Base-by-base conservation (phyloP, 2,888 invertebrate species). In the Eupelmus urozonus region DNA sequence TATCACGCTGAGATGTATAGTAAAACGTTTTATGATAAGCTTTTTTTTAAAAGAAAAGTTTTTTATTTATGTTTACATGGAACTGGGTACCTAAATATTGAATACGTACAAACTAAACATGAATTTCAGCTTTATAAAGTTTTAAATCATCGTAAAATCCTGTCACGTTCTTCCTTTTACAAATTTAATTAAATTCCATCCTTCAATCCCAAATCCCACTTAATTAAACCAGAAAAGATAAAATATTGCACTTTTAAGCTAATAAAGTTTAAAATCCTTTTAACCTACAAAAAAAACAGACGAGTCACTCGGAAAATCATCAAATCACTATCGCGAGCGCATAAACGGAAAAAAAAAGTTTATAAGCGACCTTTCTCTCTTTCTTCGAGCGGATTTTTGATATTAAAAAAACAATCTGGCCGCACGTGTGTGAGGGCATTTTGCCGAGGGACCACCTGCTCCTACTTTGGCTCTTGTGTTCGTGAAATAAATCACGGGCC, bases 401-500 rank as follows among this genome's bases (percentile, higher is more conserved):
- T 75, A 76, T 67, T 76, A 66, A 66, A 74, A 75, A 75, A 76
- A 72, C 67, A 72, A 72, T 79, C 20, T 65, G 63, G 23, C 18
- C 42, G n/a, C 7, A 55, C 40, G n/a, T 18, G 18, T 25, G 40
- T 23, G 49, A 42, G 49, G 66, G 27, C 55, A 63, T 20, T 55
- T 55, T 51, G 29, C 51, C 5, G 7, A 13, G 45, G 29, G 73
- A 69, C 49, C 77, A 78, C 62, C 78, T 73, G 78, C 66, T 55
- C 18, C 63, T 53, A 63, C 53, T 63, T 69, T 75, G 62, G 55
- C 45, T 51, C 69, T 16, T 55, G 45, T 63, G 62, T 53, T 42
- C 55, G 40, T 60, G 53, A 78, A 72, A 78, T 78, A 78, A 78
- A 78, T 78, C 78, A 73, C 62, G 40, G 55, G 20, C 76, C 62